Evolutionary conservation across 2,888 invertebrate genomes (phyloP).

Genomic region (Amphipoea oculea): DNA sequence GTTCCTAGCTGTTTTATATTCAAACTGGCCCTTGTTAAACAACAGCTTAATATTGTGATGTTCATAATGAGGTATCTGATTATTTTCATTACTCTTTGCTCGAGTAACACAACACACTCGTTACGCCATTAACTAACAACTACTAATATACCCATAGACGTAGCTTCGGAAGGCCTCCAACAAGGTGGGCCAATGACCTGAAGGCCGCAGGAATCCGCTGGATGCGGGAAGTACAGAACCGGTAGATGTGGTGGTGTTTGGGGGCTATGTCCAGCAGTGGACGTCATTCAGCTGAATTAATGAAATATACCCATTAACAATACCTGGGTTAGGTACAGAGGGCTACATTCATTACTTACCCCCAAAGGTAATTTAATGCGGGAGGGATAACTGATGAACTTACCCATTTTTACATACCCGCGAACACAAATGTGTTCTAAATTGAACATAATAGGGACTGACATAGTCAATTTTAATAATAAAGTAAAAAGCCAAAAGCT

Average conservation of each 20-base stretch:
- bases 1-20: not conserved
- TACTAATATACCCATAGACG: not conserved
- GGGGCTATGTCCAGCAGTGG: not conserved
- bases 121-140: not conserved
- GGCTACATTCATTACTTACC: not conserved
- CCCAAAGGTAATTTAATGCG: not conserved
- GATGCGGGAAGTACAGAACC: not conserved
- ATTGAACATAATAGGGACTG: not conserved
- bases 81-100: slow-evolving; percentile 15
- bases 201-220: not conserved
- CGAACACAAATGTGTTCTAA: not conserved
- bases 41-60: not conserved
- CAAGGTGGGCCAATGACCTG: not conserved
- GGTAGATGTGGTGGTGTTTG: not conserved
- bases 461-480: slow-evolving; percentile 7
- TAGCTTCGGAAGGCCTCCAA: not conserved
- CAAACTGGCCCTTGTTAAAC: not conserved
- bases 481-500: slow-evolving; percentile 7
- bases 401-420: not conserved
- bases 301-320: not conserved
- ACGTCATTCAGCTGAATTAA: not conserved
- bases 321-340: not conserved
- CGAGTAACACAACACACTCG: not conserved
- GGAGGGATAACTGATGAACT: not conserved
- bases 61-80: not conserved